These are phyloP conservation scores for Indicator maculatus DNA, from an alignment of 2,113 vertebrate genomes.

Conservation along the genomic window DNA sequence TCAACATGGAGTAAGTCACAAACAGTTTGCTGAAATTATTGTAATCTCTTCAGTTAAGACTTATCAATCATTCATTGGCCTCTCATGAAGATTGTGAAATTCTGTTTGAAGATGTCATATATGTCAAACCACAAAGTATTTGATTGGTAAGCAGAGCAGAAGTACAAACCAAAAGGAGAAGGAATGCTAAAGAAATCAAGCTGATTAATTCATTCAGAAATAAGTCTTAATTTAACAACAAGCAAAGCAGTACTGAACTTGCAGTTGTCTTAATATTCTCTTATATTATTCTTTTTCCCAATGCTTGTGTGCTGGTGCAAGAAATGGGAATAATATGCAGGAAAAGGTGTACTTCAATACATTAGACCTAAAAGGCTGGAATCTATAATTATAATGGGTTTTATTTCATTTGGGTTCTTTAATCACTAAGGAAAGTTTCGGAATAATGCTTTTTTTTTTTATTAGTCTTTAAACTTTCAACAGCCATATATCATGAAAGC, in stretches of 20 bases:
- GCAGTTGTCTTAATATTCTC: neutral
- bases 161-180: neutral
- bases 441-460: neutral
- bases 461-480: neutral
- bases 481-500: neutral
- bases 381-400: neutral
- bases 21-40: accelerated
- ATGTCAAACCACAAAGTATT: neutral
- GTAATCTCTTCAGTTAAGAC: neutral
- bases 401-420: accelerated
- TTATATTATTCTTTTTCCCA: neutral
- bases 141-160: neutral
- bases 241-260: neutral
- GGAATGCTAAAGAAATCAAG: neutral
- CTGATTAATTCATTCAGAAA: neutral
- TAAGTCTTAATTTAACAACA: neutral
- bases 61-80: neutral
- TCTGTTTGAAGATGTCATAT: neutral
- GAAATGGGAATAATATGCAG: neutral
- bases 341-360: neutral
- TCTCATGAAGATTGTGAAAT: neutral
- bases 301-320: neutral
- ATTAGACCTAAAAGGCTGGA: neutral
- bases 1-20: neutral
- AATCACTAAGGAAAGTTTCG: neutral